Evolutionary conservation across 2,797 vertebrate species (phyloP).

Genomic region (Chelmon rostratus): DNA sequence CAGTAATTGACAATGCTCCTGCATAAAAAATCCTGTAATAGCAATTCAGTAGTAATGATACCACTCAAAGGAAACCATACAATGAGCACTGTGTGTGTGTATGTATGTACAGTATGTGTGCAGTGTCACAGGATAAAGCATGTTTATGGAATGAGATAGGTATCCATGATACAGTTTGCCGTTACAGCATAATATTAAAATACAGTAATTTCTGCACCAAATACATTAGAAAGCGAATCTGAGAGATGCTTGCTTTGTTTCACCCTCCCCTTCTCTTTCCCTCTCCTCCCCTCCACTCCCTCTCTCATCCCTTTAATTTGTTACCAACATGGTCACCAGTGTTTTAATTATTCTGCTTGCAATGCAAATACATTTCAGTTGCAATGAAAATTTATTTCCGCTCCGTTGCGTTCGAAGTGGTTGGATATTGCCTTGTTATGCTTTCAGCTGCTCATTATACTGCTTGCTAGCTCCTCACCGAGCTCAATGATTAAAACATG

Average conservation of each 20-base stretch:
- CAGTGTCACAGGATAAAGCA: conserved; percentile 6
- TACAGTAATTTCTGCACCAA: conserved; percentile 31
- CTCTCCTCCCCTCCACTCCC: background rate
- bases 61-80: background rate
- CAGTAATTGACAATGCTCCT: background rate
- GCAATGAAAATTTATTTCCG: conserved; percentile 66
- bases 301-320: conserved; percentile 63
- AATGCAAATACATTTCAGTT: conserved; percentile 68
- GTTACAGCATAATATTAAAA: conserved; percentile 34
- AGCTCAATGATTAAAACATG: conserved; percentile 81
- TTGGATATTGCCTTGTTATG: conserved; percentile 71
- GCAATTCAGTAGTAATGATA: background rate
- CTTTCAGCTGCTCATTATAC: conserved; percentile 79
- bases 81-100: background rate
- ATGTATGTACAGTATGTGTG: background rate
- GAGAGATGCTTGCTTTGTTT: conserved; percentile 2
- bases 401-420: conserved; percentile 55
- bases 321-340: conserved; percentile 58
- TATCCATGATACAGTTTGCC: conserved; percentile 7
- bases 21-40: background rate
- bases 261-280: conserved; percentile 1
- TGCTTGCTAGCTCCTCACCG: conserved; percentile 53
- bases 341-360: conserved; percentile 77
- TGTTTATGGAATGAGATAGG: conserved; percentile 18
- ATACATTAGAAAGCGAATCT: conserved; percentile 31